phyloP scores from a whole-genome alignment of 2,888 invertebrate genomes.

The Ferdinandea cuprea region DNA sequence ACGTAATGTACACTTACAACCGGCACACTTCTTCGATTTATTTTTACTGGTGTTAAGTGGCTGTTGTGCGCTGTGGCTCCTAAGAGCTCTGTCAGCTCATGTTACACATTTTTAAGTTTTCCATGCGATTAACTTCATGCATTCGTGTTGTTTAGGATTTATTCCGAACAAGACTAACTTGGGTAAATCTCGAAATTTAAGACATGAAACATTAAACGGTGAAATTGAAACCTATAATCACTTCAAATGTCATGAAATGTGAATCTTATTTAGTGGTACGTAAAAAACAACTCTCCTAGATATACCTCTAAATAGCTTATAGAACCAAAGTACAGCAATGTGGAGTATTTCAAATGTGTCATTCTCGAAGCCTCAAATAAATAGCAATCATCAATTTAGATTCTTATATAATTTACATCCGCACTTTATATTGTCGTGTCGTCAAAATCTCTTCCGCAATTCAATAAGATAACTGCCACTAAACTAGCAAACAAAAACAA shows the following conservation, averaged over 20 bases:
- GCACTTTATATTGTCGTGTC: too few relatives aligned
- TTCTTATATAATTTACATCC: too few relatives aligned
- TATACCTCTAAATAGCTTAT: too few relatives aligned
- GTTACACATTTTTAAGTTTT: conserved; percentile 64
- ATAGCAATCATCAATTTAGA: too few relatives aligned
- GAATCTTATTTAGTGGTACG: too few relatives aligned
- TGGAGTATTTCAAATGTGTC: too few relatives aligned
- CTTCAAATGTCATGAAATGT: too few relatives aligned
- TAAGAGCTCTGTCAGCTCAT: conserved; percentile 35
- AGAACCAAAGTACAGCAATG: too few relatives aligned
- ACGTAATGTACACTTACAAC: conserved; percentile 26
- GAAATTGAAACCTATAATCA: conserved; percentile 25
- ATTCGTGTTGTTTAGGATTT: conserved; percentile 38
- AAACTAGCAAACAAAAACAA: conserved; percentile 18
- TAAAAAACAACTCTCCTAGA: too few relatives aligned
- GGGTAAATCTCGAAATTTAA: conserved; percentile 1
- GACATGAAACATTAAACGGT: not conserved
- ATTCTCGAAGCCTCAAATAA: too few relatives aligned
- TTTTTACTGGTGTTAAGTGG: conserved; percentile 70
- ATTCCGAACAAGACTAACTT: conserved; percentile 14
- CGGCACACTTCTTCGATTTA: conserved; percentile 34
- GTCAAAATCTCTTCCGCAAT: too few relatives aligned
- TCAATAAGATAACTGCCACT: not conserved
- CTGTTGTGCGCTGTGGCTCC: conserved; percentile 59
- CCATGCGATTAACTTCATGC: conserved; percentile 51